Base-by-base conservation (phyloP, 2,113 vertebrate species). In the Tyto alba region DNA sequence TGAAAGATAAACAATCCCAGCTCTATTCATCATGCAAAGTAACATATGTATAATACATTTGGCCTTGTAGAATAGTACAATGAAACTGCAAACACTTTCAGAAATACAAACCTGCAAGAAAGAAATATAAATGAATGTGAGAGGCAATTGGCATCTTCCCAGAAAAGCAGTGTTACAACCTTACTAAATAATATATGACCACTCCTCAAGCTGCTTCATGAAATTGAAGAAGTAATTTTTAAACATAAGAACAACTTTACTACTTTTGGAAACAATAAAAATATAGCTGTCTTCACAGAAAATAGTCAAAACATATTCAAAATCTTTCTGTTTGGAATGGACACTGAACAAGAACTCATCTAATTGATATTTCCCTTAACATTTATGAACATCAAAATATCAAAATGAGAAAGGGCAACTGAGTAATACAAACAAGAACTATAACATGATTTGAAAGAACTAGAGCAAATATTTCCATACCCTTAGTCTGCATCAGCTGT, bases 1-100 rank as follows among this genome's bases (percentile, higher is more conserved):
- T 77, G 64, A 63, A 84, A 87, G n/a, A 27, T 66, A 69, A 96
- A 94, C 55, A 75, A 83, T 48, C 87, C 84, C 91, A 94, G 63
- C 22, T n/a, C 55, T 89, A 57, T 21, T 91, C 89, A 81, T 55
- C 64, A 91, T 78, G 76, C 81, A 93, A 38, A 67, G 16, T 41
- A 93, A 53, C 26, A 22, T 56, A 71, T 81, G 45, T 71, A 81
- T 87, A 90, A 92, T 77, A 66, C 15, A 81, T 95, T 63, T 90
- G 55, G 60, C 73, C 88, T 90, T 94, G 56, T 16, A 59, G 52
- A 92, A 63, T 34, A 77, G 64, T 25, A 59, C 41, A 64, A 12
- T 63, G 34, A 68, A 92, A 57, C 38, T 63, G 64, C 11, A 68
- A 85, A 78, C 48, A 30, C 38, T 95, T 81, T 38, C 40, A 90